phyloP scores from a whole-genome alignment of 2,888 invertebrate genomes.

The Criorhina ranunculi region DNA sequence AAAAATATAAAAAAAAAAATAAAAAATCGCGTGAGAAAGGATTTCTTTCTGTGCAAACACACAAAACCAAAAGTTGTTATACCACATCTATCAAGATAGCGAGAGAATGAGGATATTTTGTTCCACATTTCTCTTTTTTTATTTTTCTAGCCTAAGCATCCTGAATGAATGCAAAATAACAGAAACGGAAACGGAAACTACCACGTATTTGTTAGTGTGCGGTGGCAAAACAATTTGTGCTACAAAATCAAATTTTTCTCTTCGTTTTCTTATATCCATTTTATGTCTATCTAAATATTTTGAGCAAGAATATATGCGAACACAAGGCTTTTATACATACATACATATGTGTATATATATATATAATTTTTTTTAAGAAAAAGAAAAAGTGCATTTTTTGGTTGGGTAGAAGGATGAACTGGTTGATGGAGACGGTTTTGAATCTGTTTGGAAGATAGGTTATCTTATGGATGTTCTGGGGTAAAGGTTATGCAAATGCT shows the following conservation, averaged over 20 bases:
- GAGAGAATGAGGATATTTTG: slow-evolving; percentile 35
- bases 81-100: slow-evolving; percentile 70
- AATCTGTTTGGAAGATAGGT: slow-evolving; percentile 17
- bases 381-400: slow-evolving; percentile 72
- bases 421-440: slow-evolving; percentile 22
- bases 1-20: slow-evolving; percentile 28
- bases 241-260: slow-evolving; percentile 58
- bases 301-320: slow-evolving; percentile 70
- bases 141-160: slow-evolving; percentile 68
- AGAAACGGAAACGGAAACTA: slow-evolving; percentile 39
- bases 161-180: slow-evolving; percentile 48
- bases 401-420: not conserved
- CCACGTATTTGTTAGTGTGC: slow-evolving; percentile 58
- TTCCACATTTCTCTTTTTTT: slow-evolving; percentile 3
- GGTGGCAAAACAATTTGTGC: slow-evolving; percentile 72
- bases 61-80: slow-evolving; percentile 67
- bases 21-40: slow-evolving; percentile 56
- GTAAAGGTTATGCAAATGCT: slow-evolving; percentile 73
- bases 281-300: slow-evolving; percentile 71
- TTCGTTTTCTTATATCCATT: slow-evolving; percentile 57
- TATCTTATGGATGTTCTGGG: slow-evolving; percentile 50
- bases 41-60: slow-evolving; percentile 54
- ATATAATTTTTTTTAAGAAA: slow-evolving; percentile 38
- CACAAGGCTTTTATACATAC: slow-evolving; percentile 51
- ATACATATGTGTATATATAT: slow-evolving; percentile 4